These are phyloP conservation scores for Tinamus major DNA, from an alignment of 2,797 vertebrate species.

Conservation along the genomic window DNA sequence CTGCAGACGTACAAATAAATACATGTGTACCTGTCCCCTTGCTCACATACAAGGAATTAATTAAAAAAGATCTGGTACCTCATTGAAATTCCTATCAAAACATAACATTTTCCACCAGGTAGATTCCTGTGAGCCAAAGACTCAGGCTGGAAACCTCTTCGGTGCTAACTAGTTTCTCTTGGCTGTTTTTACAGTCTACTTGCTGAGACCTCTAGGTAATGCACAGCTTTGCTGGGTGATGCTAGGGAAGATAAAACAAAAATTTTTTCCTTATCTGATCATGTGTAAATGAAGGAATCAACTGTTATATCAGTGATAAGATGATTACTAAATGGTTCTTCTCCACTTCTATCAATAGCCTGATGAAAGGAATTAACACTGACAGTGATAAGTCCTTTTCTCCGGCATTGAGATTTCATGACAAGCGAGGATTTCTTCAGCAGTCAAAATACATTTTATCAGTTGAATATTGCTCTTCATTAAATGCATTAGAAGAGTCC, in stretches of 20 bases:
- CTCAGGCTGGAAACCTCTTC: slow-evolving; percentile 64
- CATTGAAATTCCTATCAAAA: slow-evolving; percentile 65
- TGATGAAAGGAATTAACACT: slow-evolving; percentile 74
- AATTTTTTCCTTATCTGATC: slow-evolving; percentile 71
- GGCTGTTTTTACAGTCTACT: slow-evolving; percentile 56
- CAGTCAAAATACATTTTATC: slow-evolving; percentile 15
- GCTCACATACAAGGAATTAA: not conserved
- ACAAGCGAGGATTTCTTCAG: slow-evolving; percentile 38
- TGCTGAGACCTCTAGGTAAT: slow-evolving; percentile 69
- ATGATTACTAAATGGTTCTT: slow-evolving; percentile 72
- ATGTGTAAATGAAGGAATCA: slow-evolving; percentile 69
- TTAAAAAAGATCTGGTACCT: not conserved
- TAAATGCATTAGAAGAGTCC: not conserved
- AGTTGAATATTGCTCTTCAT: slow-evolving; percentile 26
- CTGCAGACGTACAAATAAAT: not conserved
- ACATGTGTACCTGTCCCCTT: not conserved
- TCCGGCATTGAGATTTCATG: slow-evolving; percentile 32
- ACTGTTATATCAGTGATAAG: slow-evolving; percentile 42
- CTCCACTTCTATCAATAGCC: slow-evolving; percentile 67
- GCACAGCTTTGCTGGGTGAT: slow-evolving; percentile 18
- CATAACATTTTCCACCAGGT: slow-evolving; percentile 52
- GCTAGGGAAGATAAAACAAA: slow-evolving; percentile 69
- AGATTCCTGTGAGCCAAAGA: slow-evolving; percentile 40
- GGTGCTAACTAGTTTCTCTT: slow-evolving; percentile 24
- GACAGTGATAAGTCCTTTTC: slow-evolving; percentile 70